Conservation (phyloP, 2,888 invertebrate species). For the Pachycephus smyrnensis region DNA sequence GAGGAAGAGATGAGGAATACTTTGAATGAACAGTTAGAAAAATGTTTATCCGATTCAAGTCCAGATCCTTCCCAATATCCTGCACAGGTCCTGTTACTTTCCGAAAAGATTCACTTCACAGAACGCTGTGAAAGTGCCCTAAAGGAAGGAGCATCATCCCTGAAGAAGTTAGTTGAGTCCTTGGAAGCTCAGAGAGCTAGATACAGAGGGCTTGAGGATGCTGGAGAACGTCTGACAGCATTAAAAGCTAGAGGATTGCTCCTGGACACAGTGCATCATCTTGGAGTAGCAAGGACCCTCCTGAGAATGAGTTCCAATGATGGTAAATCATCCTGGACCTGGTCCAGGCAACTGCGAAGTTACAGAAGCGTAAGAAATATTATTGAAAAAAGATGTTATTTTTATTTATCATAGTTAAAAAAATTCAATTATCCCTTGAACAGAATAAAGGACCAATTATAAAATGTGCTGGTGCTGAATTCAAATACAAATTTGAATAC, state of each 20-base stretch:
- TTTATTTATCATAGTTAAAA: conserved; percentile 70
- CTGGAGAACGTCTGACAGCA: conserved; percentile 73
- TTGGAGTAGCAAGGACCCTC: conserved; percentile 83
- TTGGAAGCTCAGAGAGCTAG: conserved; percentile 70
- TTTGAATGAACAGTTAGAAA: conserved; percentile 52
- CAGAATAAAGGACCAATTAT: conserved; percentile 74
- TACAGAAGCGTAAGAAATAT: conserved; percentile 48
- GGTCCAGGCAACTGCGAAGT: conserved; percentile 92
- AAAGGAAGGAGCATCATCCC: conserved; percentile 48
- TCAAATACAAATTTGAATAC: conserved; percentile 97
- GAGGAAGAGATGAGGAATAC: conserved; percentile 82
- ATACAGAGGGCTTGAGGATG: conserved; percentile 69
- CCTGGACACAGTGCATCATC: conserved; percentile 93
- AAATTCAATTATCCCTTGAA: neutral
- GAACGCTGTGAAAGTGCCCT: conserved; percentile 59
- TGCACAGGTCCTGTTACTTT: conserved; percentile 57
- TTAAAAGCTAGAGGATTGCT: conserved; percentile 93
- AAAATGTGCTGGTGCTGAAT: conserved; percentile 93
- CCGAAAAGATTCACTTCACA: conserved; percentile 57
- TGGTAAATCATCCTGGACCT: conserved; percentile 77
- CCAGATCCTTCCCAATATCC: conserved; percentile 57
- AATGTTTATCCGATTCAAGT: conserved; percentile 51
- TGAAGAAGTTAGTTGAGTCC: conserved; percentile 68
- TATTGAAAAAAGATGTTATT: conserved; percentile 12
- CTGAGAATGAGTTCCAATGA: conserved; percentile 66